Percentiles rank a stretch among this genome's conserved stretches.
These are phyloP conservation scores for Bradypus variegatus DNA, from an alignment of 2,797 vertebrate species.

Conservation along the genomic window DNA sequence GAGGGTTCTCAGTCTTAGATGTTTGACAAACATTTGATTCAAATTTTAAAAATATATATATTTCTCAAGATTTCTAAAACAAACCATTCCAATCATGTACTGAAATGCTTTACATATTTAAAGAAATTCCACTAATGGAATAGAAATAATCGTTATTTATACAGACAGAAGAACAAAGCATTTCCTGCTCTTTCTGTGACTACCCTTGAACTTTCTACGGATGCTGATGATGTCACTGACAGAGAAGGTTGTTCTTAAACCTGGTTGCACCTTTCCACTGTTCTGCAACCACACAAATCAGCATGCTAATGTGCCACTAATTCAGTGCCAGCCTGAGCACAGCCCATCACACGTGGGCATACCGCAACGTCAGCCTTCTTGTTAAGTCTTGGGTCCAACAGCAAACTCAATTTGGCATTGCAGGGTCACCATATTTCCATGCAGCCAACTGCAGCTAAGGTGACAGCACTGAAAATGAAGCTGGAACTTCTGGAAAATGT, in stretches of 20 bases:
- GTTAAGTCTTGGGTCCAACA: too few species aligned
- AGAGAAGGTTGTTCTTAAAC: background rate
- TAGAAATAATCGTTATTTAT: too few species aligned
- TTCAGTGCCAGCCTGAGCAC: too few species aligned
- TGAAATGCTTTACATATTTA: background rate
- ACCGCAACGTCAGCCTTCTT: background rate
- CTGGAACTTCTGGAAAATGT: background rate
- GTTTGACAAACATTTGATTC: background rate
- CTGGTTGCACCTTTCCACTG: accelerated
- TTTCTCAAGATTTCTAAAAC: background rate
- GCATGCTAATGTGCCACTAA: too few species aligned
- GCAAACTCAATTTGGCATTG: background rate
- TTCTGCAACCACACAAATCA: accelerated
- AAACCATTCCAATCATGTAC: background rate
- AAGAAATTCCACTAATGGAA: background rate
- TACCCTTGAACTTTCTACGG: background rate
- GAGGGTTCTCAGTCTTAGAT: background rate
- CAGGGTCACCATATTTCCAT: background rate
- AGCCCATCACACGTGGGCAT: accelerated
- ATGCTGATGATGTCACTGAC: background rate
- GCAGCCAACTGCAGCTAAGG: background rate
- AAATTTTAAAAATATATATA: background rate
- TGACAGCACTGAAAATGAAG: background rate
- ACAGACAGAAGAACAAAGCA: background rate
- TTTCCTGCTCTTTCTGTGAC: background rate